Base-by-base conservation (phyloP, 2,797 vertebrate genomes). In the Pelodytes ibericus region DNA sequence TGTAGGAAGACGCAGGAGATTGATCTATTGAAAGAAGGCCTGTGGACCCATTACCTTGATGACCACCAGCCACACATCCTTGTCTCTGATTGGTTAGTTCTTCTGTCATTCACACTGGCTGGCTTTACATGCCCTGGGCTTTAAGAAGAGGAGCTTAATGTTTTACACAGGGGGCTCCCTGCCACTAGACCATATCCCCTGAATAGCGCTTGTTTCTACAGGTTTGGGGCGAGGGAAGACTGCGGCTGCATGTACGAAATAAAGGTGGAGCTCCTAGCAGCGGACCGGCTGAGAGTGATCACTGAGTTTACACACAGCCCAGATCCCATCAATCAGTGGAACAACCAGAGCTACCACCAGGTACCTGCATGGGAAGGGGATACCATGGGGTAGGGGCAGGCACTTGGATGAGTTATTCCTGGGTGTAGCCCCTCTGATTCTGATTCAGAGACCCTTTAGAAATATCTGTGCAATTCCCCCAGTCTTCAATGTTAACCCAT, bases 1-100 rank as follows among this genome's bases (percentile, higher is more conserved):
- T 86, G 85, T 29, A 25, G 65, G 59, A 87, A 89, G 81, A 75
- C 77, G 16, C 87, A 89, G 74, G n/a, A 85, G 0, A 64, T 87
- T 18, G 81, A 86, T 78, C 62, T 87, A 72, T 61, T 87, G 64
- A 60, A 75, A 79, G 84, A 87, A 53, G 86, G 85, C 0, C 16
- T 88, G 5, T 84, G 84, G 83, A 83, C 71, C 29, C 82, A 88
- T 25, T 80, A 86, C 13, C 58, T 87, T 29, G 86, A 88, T 57
- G 44, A 15, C 44, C 44, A 74, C 63, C 72, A 74, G n/a, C 72
- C 72, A 2, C 2, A 13, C 2, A 74, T 74, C 53, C 39, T n/a
- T 15, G n/a, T 74, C 11, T 66, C 62, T 11, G 72, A 74, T 25
- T 74, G 72, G 72, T 74, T 25, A 11, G 53, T 74, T 24, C 3